Base-by-base conservation (phyloP, 2,888 invertebrate genomes). In the Plagodis dolabraria region DNA sequence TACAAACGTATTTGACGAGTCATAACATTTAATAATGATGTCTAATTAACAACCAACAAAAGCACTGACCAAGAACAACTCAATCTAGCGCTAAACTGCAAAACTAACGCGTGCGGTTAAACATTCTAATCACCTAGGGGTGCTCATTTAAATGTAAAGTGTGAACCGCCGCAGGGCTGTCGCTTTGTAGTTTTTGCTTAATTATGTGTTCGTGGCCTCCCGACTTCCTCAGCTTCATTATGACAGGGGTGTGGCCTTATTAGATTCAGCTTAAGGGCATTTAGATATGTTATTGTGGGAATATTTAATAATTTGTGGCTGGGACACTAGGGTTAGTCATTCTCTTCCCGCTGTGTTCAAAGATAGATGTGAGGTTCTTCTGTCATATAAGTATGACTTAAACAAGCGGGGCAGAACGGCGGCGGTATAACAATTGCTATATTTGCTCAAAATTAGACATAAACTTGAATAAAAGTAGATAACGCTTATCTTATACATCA, bases 121-220 rank as follows among this genome's bases (percentile, higher is more conserved):
- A 82, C 74, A 76, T 81, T 77, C 75, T 71, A 66, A 70, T 75
- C 73, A 76, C 68, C 70, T 76, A 70, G 80, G 83, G 85, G 87
- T 80, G 86, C 82, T 87, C 86, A 89, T 91, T 89, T 91, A 85
- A 88, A 91, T 89, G 85, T 79, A 74, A 83, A 83, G 81, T 79
- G 79, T 74, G 83, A 82, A 72, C 40, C 77, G 85, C 82, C 74
- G 70, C 71, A 76, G 82, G 85, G 78, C 73, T 54, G 60, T 50
- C 69, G 84, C 89, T 89, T 89, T 87, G 88, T 89, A 89, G 88
- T 91, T 87, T 87, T 86, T 87, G 85, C 79, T 82, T 87, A 89
- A 89, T 91, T 89, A 85, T 85, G 76, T 80, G 76, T 80, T 83
- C 81, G 82, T 78, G 83, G 81, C 85, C 82, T 83, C 82, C 71